Conservation (phyloP, 2,113 vertebrate genomes). For the Oriolus oriolus region DNA sequence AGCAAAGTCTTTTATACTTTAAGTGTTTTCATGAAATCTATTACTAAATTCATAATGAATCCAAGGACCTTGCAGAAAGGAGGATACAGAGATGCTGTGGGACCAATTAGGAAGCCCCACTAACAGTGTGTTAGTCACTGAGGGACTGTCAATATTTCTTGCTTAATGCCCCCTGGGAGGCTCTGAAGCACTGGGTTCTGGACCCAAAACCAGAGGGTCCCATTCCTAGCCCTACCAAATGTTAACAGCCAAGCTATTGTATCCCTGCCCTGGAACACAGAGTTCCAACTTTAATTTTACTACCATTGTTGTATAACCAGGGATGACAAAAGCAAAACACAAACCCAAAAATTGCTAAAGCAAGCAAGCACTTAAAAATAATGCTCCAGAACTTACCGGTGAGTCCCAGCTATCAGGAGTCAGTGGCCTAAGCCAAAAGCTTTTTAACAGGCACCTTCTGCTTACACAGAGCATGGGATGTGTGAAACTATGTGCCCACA, state of each 20-base stretch:
- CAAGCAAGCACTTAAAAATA: background rate
- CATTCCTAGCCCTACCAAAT: background rate
- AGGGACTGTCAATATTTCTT: background rate
- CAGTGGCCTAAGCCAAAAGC: background rate
- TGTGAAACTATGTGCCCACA: fast-evolving
- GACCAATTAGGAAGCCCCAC: background rate
- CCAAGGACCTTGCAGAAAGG: background rate
- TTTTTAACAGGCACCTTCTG: background rate
- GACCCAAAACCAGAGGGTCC: background rate
- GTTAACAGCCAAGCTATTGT: background rate
- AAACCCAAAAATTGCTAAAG: background rate
- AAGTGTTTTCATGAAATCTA: background rate
- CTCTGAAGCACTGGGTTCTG: background rate
- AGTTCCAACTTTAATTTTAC: background rate
- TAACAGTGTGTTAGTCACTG: background rate
- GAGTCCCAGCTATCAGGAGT: background rate
- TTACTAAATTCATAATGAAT: background rate
- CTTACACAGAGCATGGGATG: fast-evolving
- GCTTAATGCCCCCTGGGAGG: background rate
- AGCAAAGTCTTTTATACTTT: background rate
- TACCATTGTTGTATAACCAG: background rate
- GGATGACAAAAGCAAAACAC: background rate
- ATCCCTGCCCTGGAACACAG: background rate
- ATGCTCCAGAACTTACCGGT: background rate
- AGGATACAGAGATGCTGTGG: background rate